A percentile compares a stretch with the other conserved stretches of the same genome.
These are phyloP conservation scores for Fragum whitleyi DNA, from an alignment of 2,888 invertebrate species.

Conservation along the genomic window DNA sequence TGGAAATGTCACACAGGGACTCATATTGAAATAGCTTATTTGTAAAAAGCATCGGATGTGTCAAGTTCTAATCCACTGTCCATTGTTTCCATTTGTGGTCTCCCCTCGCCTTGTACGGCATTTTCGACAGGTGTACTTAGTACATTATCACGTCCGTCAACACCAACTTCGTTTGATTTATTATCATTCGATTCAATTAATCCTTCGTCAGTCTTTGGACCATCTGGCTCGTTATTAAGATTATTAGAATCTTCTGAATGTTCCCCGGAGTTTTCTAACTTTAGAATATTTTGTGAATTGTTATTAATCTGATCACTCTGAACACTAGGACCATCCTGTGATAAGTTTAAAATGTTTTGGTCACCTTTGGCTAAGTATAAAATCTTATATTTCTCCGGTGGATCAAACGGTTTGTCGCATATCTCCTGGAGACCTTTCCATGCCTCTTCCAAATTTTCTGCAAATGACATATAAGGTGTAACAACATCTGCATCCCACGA, in stretches of 20 bases:
- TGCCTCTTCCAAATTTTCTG: slow-evolving; percentile 39
- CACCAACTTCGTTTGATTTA: neutral
- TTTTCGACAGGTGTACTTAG: neutral
- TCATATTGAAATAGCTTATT: no score
- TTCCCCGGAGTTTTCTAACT: neutral
- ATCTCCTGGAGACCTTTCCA: slow-evolving; percentile 61
- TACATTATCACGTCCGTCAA: neutral
- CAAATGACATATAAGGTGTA: slow-evolving; percentile 46
- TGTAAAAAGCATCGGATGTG: slow-evolving; percentile 8
- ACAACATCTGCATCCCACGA: slow-evolving; percentile 35
- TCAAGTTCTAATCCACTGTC: slow-evolving; percentile 46
- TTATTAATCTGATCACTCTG: neutral
- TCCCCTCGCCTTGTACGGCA: neutral
- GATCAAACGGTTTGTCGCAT: slow-evolving; percentile 48
- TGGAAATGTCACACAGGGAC: no score
- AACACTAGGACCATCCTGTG: neutral
- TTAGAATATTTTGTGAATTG: neutral
- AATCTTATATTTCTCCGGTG: neutral
- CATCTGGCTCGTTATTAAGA: neutral
- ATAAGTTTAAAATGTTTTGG: neutral
- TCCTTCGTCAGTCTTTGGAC: neutral
- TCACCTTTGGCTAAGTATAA: neutral
- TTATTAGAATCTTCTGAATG: neutral
- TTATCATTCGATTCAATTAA: neutral
- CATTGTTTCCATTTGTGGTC: slow-evolving; percentile 34